Evolutionary conservation across 2,888 invertebrate genomes (phyloP), one percentile per base, ranked within the genome.

Genomic region (Epinotia brunnichana): DNA sequence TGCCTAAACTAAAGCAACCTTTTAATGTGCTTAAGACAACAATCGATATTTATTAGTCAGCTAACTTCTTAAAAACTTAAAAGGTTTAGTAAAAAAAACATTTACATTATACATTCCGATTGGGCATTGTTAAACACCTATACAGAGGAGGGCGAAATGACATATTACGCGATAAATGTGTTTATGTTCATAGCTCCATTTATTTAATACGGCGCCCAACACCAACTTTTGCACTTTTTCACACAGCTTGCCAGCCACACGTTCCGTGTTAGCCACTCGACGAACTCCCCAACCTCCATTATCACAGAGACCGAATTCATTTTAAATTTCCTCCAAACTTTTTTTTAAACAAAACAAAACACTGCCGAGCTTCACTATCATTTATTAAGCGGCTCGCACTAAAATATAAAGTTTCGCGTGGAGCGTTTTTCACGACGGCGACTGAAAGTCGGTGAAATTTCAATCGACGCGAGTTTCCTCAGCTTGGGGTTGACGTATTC

Each of bases 191-290:
- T 76, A 77, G 78, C 77, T 79, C 80, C 80, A 83, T 86, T 83
- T 87, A 84, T n/a, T n/a, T n/a, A n/a, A n/a, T 85, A 78, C 80
- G 79, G 77, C 75, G 79, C 76, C 78, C 79, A 80, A 81, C 81
- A 83, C 84, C 83, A 92, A 92, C 91, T 92, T 92, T 90, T 84
- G 84, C 84, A 90, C 89, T 92, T 92, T 90, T 91, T 92, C 90
- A 92, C 84, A 74, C 83, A 82, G 88, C 86, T 86, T 91, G 92
- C 90, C 92, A 92, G 81, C 88, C 89, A 85, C 92, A 91, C 89
- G 88, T 85, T 84, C 87, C 85, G 87, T 88, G 90, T 89, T 88
- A 73, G 68, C 57, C 54, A 88, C 89, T 85, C 87, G 83, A 87
- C 35, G 35, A 91, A 91, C 90, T 90, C 89, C 81, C 81, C 82